Evolutionary conservation across 2,797 vertebrate species (phyloP), one percentile per base, ranked within the genome.

Genomic region (Lepilemur septentrionalis): DNA sequence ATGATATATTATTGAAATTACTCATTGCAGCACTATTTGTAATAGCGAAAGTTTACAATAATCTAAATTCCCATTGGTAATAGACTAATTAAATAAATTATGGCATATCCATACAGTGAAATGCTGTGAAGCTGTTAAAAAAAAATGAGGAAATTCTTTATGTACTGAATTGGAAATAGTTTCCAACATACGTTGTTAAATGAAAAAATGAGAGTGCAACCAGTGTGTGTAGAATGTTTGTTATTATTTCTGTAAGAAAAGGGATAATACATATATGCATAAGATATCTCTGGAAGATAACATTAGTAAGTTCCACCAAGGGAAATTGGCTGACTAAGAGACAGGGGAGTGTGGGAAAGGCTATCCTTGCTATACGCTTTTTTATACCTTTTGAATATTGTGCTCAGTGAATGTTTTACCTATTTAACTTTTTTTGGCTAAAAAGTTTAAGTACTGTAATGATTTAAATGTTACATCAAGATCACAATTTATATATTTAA

Each of bases 11-110:
- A 93, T 46, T 83, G n/a, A 89, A 96, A 95, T 95, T 86, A 91
- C 52, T 96, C 63, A 86, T 80, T 80, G 63, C 41, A 41, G 81
- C 28, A 92, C 96, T 97, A 86, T 89, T 97, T 92, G 38, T 94
- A 95, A 96, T 52, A 89, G 61, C 61, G 88, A 91, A 95, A 95
- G 57, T 82, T 22, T 91, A 11, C 12, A 46, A 82, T 83, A 89
- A 93, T 75, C 43, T 96, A 94, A 95, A 91, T 90, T 78, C 12
- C 72, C 30, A 52, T 94, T 92, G 67, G 75, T 95, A 84, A 50
- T 41, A 80, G 57, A 70, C 78, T 95, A 97, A 97, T 79, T 93
- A 94, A 80, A 82, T 90, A 85, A 93, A 87, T 96, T 61, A 81
- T 50, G 11, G 28, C 4, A 70, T 76, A 87, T 32, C 57, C 17